These are phyloP conservation scores for Drosophila prolongata DNA, from an alignment of 2,888 invertebrate species.

Conservation along the genomic window DNA sequence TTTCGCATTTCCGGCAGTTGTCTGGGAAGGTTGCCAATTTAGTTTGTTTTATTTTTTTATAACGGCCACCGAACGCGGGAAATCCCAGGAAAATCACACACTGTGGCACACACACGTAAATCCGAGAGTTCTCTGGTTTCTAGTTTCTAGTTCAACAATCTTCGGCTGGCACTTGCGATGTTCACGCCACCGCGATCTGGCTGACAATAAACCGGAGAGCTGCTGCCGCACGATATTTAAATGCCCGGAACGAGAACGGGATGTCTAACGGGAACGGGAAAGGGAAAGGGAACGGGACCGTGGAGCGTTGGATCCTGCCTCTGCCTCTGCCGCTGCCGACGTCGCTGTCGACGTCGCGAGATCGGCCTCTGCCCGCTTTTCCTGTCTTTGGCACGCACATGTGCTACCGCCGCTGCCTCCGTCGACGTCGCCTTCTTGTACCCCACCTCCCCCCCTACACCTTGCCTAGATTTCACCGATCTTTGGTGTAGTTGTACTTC, in stretches of 20 bases:
- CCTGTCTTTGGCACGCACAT: slow-evolving; percentile 62
- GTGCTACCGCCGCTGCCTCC: slow-evolving; percentile 43
- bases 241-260: slow-evolving; percentile 73
- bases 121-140: slow-evolving; percentile 61
- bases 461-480: slow-evolving; percentile 9
- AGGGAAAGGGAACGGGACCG: slow-evolving; percentile 4
- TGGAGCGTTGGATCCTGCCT: slow-evolving; percentile 48
- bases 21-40: slow-evolving; percentile 73
- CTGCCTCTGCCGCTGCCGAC: slow-evolving; percentile 20
- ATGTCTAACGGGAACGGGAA: slow-evolving; percentile 4
- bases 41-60: slow-evolving; percentile 21
- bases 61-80: slow-evolving; percentile 76
- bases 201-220: slow-evolving; percentile 82
- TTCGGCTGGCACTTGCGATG: slow-evolving; percentile 53
- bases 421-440: not conserved
- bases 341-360: slow-evolving; percentile 9
- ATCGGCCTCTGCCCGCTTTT: slow-evolving; percentile 41
- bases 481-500: slow-evolving; percentile 30
- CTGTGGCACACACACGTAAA: slow-evolving; percentile 38
- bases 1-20: slow-evolving; percentile 68
- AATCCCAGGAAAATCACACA: slow-evolving; percentile 77
- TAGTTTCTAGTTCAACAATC: slow-evolving; percentile 41
- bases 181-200: slow-evolving; percentile 81
- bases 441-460: not conserved
- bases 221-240: slow-evolving; percentile 82